Evolutionary conservation across 2,888 invertebrate genomes (phyloP).

Genomic region (Tenthredo distinguenda): DNA sequence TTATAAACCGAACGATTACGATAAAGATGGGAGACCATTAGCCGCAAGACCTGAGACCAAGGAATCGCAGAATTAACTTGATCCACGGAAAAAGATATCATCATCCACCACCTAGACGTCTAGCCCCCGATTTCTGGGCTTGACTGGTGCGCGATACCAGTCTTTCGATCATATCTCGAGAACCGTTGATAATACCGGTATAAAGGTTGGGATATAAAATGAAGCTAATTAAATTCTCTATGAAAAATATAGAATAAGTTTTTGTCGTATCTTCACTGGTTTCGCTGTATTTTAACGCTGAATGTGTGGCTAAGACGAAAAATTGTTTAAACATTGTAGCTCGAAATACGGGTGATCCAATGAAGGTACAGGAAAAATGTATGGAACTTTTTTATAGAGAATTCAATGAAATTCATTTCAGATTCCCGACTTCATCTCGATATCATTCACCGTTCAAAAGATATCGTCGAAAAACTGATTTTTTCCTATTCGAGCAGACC

Average conservation of each 20-base stretch:
- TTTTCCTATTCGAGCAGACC: not conserved
- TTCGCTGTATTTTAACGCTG: not conserved
- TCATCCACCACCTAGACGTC: not conserved
- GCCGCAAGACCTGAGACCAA: not conserved
- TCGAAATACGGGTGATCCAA: no score
- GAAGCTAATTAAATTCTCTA: not conserved
- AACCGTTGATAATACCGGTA: not conserved
- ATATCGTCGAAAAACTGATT: not conserved
- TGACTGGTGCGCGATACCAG: not conserved
- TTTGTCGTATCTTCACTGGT: not conserved
- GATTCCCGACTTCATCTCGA: not conserved
- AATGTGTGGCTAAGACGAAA: not conserved
- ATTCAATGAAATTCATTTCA: not conserved
- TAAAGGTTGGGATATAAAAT: not conserved
- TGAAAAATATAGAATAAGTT: not conserved
- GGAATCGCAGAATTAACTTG: slow-evolving; percentile 21
- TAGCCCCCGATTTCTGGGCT: not conserved
- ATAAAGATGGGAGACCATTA: slow-evolving; percentile 29
- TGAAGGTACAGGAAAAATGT: not conserved
- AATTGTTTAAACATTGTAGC: not conserved
- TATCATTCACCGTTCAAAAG: not conserved
- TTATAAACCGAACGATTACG: slow-evolving; percentile 8
- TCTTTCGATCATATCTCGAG: not conserved
- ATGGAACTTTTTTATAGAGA: not conserved
- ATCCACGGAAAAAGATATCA: not conserved